Evolutionary conservation across 2,797 vertebrate species (phyloP).

Genomic region (Acrocephalus scirpaceus): DNA sequence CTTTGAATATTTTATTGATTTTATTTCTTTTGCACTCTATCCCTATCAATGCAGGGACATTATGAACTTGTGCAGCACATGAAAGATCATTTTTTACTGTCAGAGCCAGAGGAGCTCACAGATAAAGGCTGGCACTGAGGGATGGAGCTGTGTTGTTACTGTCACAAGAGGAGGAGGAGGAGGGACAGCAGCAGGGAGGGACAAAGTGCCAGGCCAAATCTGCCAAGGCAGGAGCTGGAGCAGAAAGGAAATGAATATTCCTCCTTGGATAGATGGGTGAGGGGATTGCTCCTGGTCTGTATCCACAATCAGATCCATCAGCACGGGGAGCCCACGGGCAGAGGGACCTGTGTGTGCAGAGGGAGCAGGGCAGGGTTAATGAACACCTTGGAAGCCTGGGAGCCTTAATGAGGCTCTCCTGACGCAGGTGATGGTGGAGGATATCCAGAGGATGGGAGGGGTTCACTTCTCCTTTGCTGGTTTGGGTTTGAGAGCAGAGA

Average conservation of each 20-base stretch:
- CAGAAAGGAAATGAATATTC: neutral
- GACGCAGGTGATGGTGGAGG: neutral
- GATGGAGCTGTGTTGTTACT: neutral
- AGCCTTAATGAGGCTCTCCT: neutral
- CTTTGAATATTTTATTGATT: conserved; percentile 74
- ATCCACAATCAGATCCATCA: rapidly evolving
- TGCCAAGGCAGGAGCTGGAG: neutral
- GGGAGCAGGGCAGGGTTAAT: rapidly evolving
- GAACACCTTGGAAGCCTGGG: neutral
- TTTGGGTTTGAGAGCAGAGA: neutral
- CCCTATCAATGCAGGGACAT: conserved; percentile 32
- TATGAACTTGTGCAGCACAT: conserved; percentile 51
- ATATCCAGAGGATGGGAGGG: neutral
- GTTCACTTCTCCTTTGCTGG: neutral
- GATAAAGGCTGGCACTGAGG: neutral
- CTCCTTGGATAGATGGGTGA: neutral
- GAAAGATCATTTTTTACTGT: conserved; percentile 27
- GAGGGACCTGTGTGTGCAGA: neutral
- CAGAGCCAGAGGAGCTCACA: neutral
- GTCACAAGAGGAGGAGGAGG: neutral
- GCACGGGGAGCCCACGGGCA: rapidly evolving
- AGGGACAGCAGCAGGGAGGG: neutral
- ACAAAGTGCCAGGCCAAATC: neutral
- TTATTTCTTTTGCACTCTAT: conserved; percentile 61
- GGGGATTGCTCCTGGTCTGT: neutral